Percentiles rank a stretch among this genome's conserved stretches.
Evolutionary conservation across 2,888 invertebrate genomes (phyloP).

Genomic region (Hyles lineata): DNA sequence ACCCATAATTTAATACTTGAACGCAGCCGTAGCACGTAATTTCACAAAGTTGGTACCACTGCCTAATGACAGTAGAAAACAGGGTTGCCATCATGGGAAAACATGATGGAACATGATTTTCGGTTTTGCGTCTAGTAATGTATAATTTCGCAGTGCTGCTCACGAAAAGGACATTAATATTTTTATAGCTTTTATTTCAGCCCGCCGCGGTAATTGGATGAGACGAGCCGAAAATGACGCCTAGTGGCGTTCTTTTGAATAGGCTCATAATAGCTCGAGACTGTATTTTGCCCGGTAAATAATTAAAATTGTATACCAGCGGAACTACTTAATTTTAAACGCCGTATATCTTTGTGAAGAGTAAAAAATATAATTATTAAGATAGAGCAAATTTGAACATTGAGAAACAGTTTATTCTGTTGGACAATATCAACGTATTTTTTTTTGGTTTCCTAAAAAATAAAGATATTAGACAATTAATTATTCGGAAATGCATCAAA

Average conservation of each 20-base stretch:
- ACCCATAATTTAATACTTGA: constrained; percentile 77
- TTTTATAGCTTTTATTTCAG: constrained; percentile 16
- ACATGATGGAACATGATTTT: constrained; percentile 23
- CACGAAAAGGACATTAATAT: constrained; percentile 23
- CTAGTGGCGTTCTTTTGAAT: constrained; percentile 9
- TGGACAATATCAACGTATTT: no score
- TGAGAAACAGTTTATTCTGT: no score
- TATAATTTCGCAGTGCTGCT: constrained; percentile 15
- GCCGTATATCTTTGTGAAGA: not conserved
- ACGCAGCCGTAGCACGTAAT: constrained; percentile 76
- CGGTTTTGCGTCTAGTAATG: constrained; percentile 16
- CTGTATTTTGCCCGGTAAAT: not conserved
- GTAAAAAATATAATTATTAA: not conserved
- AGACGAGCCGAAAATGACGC: not conserved
- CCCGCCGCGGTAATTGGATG: constrained; percentile 4
- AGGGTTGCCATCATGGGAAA: constrained; percentile 33
- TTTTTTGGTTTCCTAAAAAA: no score
- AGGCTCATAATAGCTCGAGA: not conserved
- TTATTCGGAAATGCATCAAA: no score
- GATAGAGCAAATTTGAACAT: no score
- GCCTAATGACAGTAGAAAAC: constrained; percentile 73
- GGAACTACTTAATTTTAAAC: not conserved
- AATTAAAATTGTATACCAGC: constrained; percentile 2
- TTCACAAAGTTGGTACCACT: constrained; percentile 79
- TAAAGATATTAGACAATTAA: no score